Base-by-base conservation (phyloP, 2,113 vertebrate genomes). In the Nannobrachium achirus region DNA sequence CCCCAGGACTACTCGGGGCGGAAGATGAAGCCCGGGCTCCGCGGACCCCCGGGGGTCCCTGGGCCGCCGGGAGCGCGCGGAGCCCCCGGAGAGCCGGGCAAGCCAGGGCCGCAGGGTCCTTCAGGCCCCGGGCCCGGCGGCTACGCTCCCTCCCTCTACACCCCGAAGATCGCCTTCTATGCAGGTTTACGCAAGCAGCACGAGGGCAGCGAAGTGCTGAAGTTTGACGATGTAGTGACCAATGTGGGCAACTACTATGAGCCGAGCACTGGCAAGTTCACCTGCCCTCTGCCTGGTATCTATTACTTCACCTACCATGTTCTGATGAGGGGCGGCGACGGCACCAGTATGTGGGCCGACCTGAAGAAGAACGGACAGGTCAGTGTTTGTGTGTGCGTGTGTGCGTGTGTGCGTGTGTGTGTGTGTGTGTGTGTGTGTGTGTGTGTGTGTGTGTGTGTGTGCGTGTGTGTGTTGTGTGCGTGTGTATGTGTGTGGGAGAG, bases 291-390 rank as follows among this genome's bases (percentile, higher is more conserved):
- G 69, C 95, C 96, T 1, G 96, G 97, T 67, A 96, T 97, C 87
- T 98, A 98, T 89, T 98, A 95, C 92, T 98, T 98, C 89, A 96
- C 96, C 83, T 98, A 98, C 91, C 97, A 98, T 49, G 95, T 98
- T 79, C 94, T 98, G 46, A 98, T 98, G 97, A 93, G 95, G 76
- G 96, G 96, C n/a, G 96, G 96, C 10, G 95, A 97, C 1, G 96
- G 96, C 20, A 98, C 96, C 84, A 98, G 96, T 89, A 98, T 98
- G 96, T 98, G 96, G 96, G 96, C 96, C 0, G 96, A 98, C 78
- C 91, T 98, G 61, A 97, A 93, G 93, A 98, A 98, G 84, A 98
- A 98, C 2, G 94, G 96, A 74, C 93, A 95, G 96, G 97, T 97
- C 84, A 91, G 93, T 83, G 3, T 19, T 9, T n/a, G 46, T 80